Evolutionary conservation across 2,888 invertebrate genomes (phyloP).

Genomic region (Lasioglossum marginatum): DNA sequence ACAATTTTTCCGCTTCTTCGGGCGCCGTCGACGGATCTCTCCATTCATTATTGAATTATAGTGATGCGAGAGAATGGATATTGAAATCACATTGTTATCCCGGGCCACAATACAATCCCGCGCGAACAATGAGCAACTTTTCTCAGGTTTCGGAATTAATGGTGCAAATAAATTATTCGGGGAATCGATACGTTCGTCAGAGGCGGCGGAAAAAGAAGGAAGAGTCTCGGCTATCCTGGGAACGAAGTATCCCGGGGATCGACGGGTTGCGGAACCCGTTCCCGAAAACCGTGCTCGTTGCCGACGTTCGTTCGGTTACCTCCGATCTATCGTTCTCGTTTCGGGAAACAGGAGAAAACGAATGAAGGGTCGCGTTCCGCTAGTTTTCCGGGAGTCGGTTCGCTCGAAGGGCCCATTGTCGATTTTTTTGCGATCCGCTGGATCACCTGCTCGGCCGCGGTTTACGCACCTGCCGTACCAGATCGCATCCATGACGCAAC

Average conservation of each 20-base stretch:
- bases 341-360: conserved; percentile 5
- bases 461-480: conserved; percentile 28
- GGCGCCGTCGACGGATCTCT: not conserved
- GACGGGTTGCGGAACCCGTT: not conserved
- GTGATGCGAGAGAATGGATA: conserved; percentile 11
- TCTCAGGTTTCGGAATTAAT: conserved; percentile 8
- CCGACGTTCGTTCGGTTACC: not conserved
- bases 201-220: not conserved
- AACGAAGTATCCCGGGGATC: not conserved
- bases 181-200: conserved; percentile 9
- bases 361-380: not conserved
- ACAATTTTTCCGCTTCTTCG: not conserved
- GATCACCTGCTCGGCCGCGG: not conserved
- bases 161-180: conserved; percentile 11
- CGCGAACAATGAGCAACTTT: not conserved
- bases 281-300: conserved; percentile 1
- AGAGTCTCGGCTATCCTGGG: not conserved
- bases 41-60: conserved; percentile 3
- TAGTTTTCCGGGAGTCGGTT: not conserved
- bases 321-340: conserved; percentile 5
- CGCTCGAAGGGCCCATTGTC: not conserved
- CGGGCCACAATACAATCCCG: not conserved
- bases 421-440: not conserved
- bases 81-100: conserved; percentile 2
- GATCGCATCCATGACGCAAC: not conserved